phyloP scores from a whole-genome alignment of 2,797 vertebrate genomes.

The Ara ararauna region DNA sequence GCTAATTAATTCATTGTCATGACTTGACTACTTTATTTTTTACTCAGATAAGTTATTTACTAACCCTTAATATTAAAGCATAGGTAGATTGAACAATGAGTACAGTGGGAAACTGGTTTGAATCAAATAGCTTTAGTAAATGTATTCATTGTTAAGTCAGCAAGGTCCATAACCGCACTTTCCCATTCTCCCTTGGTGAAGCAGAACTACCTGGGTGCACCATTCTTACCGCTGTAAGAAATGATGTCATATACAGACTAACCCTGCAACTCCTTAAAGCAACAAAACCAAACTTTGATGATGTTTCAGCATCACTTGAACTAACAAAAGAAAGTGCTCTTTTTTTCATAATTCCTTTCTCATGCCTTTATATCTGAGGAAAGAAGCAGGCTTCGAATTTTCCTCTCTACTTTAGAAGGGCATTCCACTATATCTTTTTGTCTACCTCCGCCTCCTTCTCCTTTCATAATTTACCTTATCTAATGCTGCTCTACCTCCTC shows the following conservation, averaged over 20 bases:
- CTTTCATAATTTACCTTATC: not conserved
- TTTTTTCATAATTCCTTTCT: not conserved
- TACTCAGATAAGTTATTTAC: not conserved
- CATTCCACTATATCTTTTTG: not conserved
- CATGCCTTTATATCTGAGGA: not conserved
- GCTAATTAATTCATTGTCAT: not conserved
- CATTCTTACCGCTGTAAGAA: not conserved
- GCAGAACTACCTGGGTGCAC: not conserved
- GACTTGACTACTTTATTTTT: not conserved
- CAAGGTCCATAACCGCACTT: not conserved
- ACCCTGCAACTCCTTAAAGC: not conserved
- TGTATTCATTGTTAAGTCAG: not conserved
- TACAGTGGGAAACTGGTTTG: not conserved
- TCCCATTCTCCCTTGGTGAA: not conserved
- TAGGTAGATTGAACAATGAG: not conserved
- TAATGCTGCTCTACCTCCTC: not conserved
- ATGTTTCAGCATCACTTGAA: not conserved
- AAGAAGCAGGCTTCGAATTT: not conserved
- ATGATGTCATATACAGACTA: not conserved
- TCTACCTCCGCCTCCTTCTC: not conserved
- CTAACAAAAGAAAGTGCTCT: not conserved
- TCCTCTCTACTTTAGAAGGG: not conserved
- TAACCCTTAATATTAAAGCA: not conserved
- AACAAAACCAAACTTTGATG: not conserved
- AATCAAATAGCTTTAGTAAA: not conserved